These are phyloP conservation scores for Heliangelus exortis DNA, from an alignment of 2,797 vertebrate genomes.

Conservation along the genomic window DNA sequence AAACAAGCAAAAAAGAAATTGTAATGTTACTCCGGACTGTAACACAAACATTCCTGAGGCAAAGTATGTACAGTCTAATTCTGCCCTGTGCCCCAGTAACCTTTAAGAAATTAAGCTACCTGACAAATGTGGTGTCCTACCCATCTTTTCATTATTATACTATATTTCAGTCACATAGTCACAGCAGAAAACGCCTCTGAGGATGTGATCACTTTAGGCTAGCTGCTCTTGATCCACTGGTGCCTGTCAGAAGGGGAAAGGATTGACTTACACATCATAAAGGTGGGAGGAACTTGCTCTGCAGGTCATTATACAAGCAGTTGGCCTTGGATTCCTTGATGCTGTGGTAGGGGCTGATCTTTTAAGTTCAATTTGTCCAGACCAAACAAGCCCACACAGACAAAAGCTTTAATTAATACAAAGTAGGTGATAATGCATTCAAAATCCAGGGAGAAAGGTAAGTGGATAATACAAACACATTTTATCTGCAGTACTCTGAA, in stretches of 20 bases:
- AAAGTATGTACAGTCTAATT: not conserved
- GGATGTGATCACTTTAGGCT: not conserved
- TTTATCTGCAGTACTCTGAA: constrained; percentile 36
- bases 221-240: not conserved
- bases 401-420: constrained; percentile 29
- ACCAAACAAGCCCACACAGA: not conserved
- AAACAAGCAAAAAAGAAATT: too few relatives aligned
- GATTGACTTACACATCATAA: not conserved
- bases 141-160: not conserved
- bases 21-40: too few relatives aligned
- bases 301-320: not conserved
- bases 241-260: not conserved
- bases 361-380: not conserved
- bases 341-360: not conserved
- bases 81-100: not conserved
- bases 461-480: constrained; percentile 21
- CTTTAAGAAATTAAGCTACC: not conserved
- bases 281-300: not conserved
- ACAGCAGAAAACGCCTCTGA: not conserved
- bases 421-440: not conserved
- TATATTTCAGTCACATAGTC: not conserved
- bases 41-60: not conserved
- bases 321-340: not conserved
- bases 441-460: not conserved
- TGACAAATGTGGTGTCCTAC: not conserved